These are phyloP conservation scores for Shargacucullia verbasci DNA, from an alignment of 2,888 invertebrate genomes.

Conservation along the genomic window DNA sequence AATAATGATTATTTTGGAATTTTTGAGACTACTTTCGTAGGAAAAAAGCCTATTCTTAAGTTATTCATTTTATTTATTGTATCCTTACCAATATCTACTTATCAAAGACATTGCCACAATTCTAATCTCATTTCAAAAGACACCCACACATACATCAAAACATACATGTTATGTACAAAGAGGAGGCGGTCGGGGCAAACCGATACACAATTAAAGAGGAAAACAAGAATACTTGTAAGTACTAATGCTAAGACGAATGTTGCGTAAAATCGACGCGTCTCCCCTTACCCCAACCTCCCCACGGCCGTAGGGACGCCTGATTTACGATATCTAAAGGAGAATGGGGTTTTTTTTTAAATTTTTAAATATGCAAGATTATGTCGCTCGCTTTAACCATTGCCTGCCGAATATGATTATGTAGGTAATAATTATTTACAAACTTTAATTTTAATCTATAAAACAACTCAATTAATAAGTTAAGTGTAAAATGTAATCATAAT, in stretches of 20 bases:
- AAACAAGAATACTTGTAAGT: slow-evolving; percentile 84
- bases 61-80: too few relatives aligned
- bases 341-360: slow-evolving; percentile 72
- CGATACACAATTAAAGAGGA: slow-evolving; percentile 87
- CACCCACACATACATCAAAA: slow-evolving; percentile 10
- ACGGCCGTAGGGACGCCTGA: slow-evolving; percentile 81
- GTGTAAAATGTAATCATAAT: too few relatives aligned
- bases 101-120: not conserved
- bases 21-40: too few relatives aligned
- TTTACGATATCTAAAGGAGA: slow-evolving; percentile 79
- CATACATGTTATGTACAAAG: slow-evolving; percentile 31
- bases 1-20: too few relatives aligned
- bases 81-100: too few relatives aligned
- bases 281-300: slow-evolving; percentile 62
- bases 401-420: too few relatives aligned
- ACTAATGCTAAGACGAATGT: slow-evolving; percentile 88
- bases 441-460: too few relatives aligned
- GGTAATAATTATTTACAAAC: too few relatives aligned
- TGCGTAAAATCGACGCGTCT: slow-evolving; percentile 87
- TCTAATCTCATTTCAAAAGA: slow-evolving; percentile 7
- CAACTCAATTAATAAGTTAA: too few relatives aligned
- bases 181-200: slow-evolving; percentile 71
- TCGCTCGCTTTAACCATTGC: slow-evolving; percentile 12
- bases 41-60: too few relatives aligned
- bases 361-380: slow-evolving; percentile 57